Evolutionary conservation across 1,140 invertebrate genomes (phyloP).

Genomic region (Drosophila serrata): DNA sequence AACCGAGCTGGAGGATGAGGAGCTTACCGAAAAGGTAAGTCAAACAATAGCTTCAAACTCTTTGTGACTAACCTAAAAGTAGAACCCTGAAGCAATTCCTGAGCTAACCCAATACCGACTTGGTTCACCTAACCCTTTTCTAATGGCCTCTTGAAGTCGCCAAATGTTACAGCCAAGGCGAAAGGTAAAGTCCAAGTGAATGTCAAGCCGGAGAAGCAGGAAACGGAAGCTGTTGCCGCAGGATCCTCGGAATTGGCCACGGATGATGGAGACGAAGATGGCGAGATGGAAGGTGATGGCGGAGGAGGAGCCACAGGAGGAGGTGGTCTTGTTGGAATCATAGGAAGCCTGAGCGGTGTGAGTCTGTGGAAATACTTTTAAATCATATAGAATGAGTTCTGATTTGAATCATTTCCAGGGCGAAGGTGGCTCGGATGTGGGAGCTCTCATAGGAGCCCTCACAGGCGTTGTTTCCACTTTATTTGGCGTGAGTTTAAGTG

Average conservation of each 20-base stretch:
- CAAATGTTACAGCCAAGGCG: constrained; percentile 63
- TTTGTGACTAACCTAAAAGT: constrained; percentile 54
- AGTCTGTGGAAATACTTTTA: constrained; percentile 45
- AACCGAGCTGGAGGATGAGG: constrained; percentile 35
- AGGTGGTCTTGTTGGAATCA: constrained; percentile 86
- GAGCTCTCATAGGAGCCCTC: constrained; percentile 83
- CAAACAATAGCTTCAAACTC: neutral
- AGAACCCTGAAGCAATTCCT: neutral
- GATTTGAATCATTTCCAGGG: constrained; percentile 45
- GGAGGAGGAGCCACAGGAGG: constrained; percentile 47
- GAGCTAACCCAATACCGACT: constrained; percentile 41
- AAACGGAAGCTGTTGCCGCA: neutral
- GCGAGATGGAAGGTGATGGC: constrained; percentile 68
- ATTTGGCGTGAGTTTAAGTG: constrained; percentile 85
- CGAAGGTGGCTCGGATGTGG: constrained; percentile 84
- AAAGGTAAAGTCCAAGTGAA: constrained; percentile 15
- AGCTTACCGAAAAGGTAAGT: constrained; percentile 47
- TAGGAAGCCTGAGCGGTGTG: constrained; percentile 85
- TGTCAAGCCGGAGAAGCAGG: constrained; percentile 45
- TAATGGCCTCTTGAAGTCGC: constrained; percentile 51
- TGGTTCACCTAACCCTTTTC: constrained; percentile 39
- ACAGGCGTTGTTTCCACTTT: constrained; percentile 85
- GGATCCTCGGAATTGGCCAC: constrained; percentile 38
- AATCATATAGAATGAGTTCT: neutral
- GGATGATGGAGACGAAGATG: constrained; percentile 29